A percentile compares a stretch with the other conserved stretches of the same genome.
Conservation (phyloP, 2,888 invertebrate species). For the Lamellibrachia columna region DNA sequence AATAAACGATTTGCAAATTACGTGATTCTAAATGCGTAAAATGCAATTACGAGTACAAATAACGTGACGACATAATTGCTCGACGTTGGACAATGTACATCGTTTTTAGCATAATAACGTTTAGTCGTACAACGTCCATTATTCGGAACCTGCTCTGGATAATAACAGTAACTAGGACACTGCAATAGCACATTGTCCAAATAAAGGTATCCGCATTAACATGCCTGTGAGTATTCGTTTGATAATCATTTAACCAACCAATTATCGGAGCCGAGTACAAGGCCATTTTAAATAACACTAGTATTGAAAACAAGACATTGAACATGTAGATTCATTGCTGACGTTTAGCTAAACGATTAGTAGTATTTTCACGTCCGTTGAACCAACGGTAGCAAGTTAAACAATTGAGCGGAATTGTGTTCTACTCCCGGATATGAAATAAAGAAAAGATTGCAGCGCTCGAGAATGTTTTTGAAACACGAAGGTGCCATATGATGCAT, state of each 20-base stretch:
- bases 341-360: not conserved
- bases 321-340: not conserved
- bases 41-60: not conserved
- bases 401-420: too few species aligned
- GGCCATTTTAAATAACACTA: not conserved
- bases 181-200: not conserved
- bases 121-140: not conserved
- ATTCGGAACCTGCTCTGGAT: not conserved
- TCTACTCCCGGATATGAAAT: too few species aligned
- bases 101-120: not conserved
- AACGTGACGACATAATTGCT: not conserved
- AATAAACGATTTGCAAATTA: not conserved
- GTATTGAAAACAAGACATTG: not conserved
- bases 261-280: not conserved
- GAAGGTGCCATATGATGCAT: too few species aligned
- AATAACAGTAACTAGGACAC: not conserved
- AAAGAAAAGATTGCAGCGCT: too few species aligned
- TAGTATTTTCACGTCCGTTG: not conserved
- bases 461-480: too few species aligned
- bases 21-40: not conserved
- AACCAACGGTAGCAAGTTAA: too few species aligned
- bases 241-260: not conserved
- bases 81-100: not conserved
- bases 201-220: too few species aligned
- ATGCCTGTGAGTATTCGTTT: too few species aligned